Conservation (phyloP, 2,888 invertebrate genomes). For the Aporophyla nigra region DNA sequence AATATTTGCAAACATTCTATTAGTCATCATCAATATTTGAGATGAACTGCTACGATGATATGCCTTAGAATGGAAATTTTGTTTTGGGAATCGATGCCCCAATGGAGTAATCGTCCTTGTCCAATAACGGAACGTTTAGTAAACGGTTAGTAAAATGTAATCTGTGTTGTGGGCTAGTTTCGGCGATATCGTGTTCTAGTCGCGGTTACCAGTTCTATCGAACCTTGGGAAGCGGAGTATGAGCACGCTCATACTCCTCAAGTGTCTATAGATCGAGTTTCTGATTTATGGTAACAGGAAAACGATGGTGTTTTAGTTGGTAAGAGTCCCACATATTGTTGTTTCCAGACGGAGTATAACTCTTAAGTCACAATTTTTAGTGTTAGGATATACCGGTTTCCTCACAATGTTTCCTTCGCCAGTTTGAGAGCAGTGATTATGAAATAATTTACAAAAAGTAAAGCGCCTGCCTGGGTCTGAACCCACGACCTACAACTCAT, state of each 20-base stretch:
- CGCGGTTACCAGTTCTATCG: not conserved
- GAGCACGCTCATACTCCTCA: too few relatives aligned
- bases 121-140: too few relatives aligned
- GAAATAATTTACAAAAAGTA: too few relatives aligned
- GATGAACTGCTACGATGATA: constrained; percentile 2
- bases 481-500: too few relatives aligned
- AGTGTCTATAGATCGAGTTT: not conserved
- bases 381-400: too few relatives aligned
- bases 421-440: too few relatives aligned
- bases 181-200: too few relatives aligned
- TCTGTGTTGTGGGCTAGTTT: not conserved
- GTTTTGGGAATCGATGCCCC: not conserved
- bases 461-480: too few relatives aligned
- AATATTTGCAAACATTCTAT: constrained; percentile 30
- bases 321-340: not conserved
- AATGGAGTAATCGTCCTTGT: not conserved
- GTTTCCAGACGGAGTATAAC: too few relatives aligned
- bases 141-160: too few relatives aligned
- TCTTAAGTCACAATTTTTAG: too few relatives aligned
- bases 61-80: not conserved
- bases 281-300: not conserved
- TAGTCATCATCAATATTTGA: constrained; percentile 10
- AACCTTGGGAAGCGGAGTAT: not conserved
- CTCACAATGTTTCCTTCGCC: too few relatives aligned
- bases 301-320: not conserved